Conservation (phyloP, 2,797 vertebrate genomes). For the Rhinophrynus dorsalis region DNA sequence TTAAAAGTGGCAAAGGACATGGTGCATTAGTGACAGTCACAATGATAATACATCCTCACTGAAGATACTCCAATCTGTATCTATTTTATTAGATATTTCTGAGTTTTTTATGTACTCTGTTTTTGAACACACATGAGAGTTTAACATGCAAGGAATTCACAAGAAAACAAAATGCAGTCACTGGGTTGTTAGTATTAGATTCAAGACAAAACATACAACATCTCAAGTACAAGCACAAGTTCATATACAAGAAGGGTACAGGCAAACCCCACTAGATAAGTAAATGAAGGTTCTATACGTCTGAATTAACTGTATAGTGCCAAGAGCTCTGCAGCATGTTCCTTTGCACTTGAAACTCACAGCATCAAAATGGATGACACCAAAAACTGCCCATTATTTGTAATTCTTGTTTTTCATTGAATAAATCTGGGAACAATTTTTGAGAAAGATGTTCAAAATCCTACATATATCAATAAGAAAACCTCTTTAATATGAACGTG, state of each 20-base stretch:
- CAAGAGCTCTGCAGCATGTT: background rate
- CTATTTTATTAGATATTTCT: too few relatives aligned
- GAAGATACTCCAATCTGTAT: too few relatives aligned
- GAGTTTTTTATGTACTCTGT: background rate
- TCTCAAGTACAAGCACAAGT: background rate
- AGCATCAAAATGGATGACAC: background rate
- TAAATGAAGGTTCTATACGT: too few relatives aligned
- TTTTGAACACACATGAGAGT: background rate
- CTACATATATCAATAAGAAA: too few relatives aligned
- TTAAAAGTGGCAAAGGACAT: too few relatives aligned
- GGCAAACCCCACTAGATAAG: background rate
- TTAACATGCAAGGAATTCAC: background rate
- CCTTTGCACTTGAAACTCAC: background rate
- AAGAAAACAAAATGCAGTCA: background rate
- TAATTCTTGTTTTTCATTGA: too few relatives aligned
- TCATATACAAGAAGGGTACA: background rate
- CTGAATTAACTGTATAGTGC: background rate
- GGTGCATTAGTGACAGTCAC: too few relatives aligned
- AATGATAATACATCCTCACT: too few relatives aligned
- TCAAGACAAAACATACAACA: background rate
- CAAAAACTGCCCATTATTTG: too few relatives aligned
- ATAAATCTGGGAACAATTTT: too few relatives aligned
- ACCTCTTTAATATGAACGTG: too few relatives aligned
- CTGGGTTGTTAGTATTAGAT: constrained; percentile 1
- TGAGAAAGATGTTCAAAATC: too few relatives aligned